Percentiles rank a stretch among this genome's conserved stretches.
phyloP scores from a whole-genome alignment of 64 coral and sea anemone genomes.

The Pachyseris speciosa region DNA sequence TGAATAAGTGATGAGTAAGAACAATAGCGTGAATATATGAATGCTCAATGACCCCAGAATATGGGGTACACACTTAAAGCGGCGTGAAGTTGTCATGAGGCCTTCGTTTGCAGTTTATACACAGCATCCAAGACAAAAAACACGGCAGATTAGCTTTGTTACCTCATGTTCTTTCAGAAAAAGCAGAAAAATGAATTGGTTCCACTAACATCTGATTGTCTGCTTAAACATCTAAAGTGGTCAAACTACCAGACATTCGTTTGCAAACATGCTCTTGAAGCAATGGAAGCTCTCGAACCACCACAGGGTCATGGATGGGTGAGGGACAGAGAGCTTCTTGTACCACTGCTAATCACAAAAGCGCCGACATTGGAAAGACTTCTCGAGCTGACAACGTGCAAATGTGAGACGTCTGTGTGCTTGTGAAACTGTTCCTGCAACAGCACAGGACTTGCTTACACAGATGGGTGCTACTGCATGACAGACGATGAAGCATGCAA shows the following conservation, averaged over 20 bases:
- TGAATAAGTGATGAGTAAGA: too few relatives aligned
- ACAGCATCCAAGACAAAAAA: constrained; percentile 37
- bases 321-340: constrained; percentile 17
- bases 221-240: constrained; percentile 64
- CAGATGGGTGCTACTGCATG: constrained; percentile 76
- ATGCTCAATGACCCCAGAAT: too few relatives aligned
- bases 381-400: constrained; percentile 45
- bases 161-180: constrained; percentile 63
- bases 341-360: constrained; percentile 52
- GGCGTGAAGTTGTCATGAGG: too few relatives aligned
- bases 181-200: constrained; percentile 60
- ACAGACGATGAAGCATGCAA: constrained; percentile 70
- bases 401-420: constrained; percentile 48
- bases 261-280: constrained; percentile 43
- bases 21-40: too few relatives aligned
- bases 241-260: constrained; percentile 68
- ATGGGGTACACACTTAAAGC: too few relatives aligned
- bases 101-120: constrained; percentile 55
- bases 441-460: constrained; percentile 49
- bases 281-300: constrained; percentile 52
- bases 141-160: constrained; percentile 44
- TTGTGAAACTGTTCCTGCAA: constrained; percentile 52
- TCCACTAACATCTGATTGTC: constrained; percentile 63
- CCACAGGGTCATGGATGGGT: constrained; percentile 65
- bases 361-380: constrained; percentile 33